These are phyloP conservation scores for Heliconius nattereri DNA, from an alignment of 1,140 invertebrate genomes.

Conservation along the genomic window DNA sequence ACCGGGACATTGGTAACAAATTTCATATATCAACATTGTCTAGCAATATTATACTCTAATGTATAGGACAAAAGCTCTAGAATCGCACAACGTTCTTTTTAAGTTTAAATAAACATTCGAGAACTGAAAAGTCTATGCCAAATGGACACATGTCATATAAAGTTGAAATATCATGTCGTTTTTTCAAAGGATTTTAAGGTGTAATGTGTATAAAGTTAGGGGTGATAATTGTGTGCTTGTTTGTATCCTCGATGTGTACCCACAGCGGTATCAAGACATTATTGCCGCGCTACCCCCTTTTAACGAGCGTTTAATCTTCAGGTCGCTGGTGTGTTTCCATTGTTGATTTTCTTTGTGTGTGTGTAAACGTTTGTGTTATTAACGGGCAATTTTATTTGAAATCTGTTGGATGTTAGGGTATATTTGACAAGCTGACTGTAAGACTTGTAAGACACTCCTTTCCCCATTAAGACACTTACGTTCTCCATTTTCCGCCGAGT, in stretches of 20 bases:
- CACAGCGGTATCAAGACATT: constrained; percentile 65
- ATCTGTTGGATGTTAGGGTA: too few species aligned
- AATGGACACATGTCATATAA: constrained; percentile 67
- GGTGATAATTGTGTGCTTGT: constrained; percentile 26
- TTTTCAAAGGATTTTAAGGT: constrained; percentile 16
- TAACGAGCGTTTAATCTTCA: constrained; percentile 74
- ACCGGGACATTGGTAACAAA: constrained; percentile 23
- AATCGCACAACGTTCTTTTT: background rate
- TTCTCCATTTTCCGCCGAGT: too few species aligned
- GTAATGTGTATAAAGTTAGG: constrained; percentile 18
- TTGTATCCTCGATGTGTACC: background rate
- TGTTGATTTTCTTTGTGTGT: background rate
- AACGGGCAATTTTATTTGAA: too few species aligned
- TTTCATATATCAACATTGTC: constrained; percentile 22
- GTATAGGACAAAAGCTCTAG: constrained; percentile 15
- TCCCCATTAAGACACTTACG: too few species aligned
- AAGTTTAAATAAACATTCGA: constrained; percentile 42
- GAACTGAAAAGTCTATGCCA: constrained; percentile 51
- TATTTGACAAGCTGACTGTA: too few species aligned
- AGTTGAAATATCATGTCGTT: constrained; percentile 50
- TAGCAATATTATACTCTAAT: background rate
- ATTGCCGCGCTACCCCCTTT: constrained; percentile 66
- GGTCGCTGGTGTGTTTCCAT: constrained; percentile 42
- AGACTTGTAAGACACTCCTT: too few species aligned
- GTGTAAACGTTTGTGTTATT: too few species aligned